Base-by-base conservation (phyloP, 2,113 vertebrate genomes). In the Gymnobelideus leadbeateri region DNA sequence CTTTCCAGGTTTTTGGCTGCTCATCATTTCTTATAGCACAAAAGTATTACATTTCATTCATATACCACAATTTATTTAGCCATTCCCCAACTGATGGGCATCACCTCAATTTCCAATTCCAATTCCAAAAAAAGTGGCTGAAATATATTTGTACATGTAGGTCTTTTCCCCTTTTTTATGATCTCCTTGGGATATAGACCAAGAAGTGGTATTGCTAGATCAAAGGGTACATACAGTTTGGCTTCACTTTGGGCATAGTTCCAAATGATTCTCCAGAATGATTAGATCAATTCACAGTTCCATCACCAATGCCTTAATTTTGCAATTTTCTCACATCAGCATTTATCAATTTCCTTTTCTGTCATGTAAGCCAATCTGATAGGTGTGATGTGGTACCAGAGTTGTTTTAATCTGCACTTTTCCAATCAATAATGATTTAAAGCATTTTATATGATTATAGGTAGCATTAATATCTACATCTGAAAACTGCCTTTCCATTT, bases 291-390 rank as follows among this genome's bases (percentile, higher is more conserved):
- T n/a, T 77, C 61, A n/a, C 37, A 77, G n/a, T 37, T 77, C 37
- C 1, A n/a, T 1, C 4, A 16, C 1, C 4, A 19, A n/a, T n/a
- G 4, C 16, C 6, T 19, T 19, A 19, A 6, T n/a, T 37, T 77
- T n/a, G 16, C 14, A n/a, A n/a, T 77, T 77, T 77, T 77, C 68
- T 26, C 37, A 77, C 37, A 21, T n/a, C 37, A 68, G 28, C 12
- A 37, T 16, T 68, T 37, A 68, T 68, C 16, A n/a, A 19, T n/a
- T 77, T n/a, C 14, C 2, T 77, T 77, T 77, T 21, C 5, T 77
- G 37, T 9, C 37, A n/a, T n/a, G n/a, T 77, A n/a, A n/a, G 37
- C 37, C 37, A 37, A 21, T n/a, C 11, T 68, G 5, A 19, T n/a
- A n/a, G 16, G 16, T 77, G 1, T n/a, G 37, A 77, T 14, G 0